Base-by-base conservation (phyloP, 2,797 vertebrate species). In the Ptychadena robeensis region DNA sequence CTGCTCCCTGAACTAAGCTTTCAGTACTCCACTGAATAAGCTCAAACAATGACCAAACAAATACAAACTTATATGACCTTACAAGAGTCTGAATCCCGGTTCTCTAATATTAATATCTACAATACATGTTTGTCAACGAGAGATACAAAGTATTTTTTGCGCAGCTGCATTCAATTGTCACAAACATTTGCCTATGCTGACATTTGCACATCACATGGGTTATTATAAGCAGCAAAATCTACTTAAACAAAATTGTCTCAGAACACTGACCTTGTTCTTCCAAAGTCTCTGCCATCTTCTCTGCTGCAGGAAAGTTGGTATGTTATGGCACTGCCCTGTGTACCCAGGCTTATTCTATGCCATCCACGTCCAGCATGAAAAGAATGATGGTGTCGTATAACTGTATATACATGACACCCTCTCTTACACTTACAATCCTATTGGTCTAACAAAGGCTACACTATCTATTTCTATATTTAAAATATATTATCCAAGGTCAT, bases 261-360 rank as follows among this genome's bases (percentile, higher is more conserved):
- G 7, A 48, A 57, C 37, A 80, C 82, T 84, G 77, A 84, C 82
- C 82, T 84, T 84, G 70, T 31, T 73, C 78, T 61, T 84, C 82
- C 37, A 74, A 72, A 30, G 65, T 48, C 70, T 84, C 77, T 59
- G 82, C 71, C 82, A 84, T 84, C 44, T 80, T 80, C 53, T 27
- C 59, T 63, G 34, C 34, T 84, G 38, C 9, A 28, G 14, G 11
- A 32, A 48, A 57, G 64, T 27, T 34, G 48, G 77, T 4, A 25
- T 69, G 25, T 71, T 35, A 63, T 61, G 28, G 53, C 18, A 67
- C 64, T 34, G 37, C 22, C 64, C 34, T 27, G 14, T 66, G 25
- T 37, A 30, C 66, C 70, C 64, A 38, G 67, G 40, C 53, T 34
- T 44, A 66, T 22, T 69, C 6, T 84, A 65, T 80, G 48, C 22